Conservation (phyloP, 1,140 invertebrate genomes). For the Linepithema humile region DNA sequence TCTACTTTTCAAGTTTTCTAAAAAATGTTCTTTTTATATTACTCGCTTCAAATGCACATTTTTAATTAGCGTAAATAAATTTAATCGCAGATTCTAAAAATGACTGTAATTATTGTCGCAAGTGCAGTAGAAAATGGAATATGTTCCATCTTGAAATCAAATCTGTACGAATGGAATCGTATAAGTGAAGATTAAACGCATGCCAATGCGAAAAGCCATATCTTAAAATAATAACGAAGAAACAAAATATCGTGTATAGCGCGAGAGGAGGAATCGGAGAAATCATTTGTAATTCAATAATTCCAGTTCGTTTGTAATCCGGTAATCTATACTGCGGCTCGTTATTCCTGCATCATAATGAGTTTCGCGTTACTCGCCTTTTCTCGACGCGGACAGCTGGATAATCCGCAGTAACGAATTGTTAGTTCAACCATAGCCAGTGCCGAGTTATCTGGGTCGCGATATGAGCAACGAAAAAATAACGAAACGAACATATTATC, state of each 20-base stretch:
- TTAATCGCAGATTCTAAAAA: not conserved
- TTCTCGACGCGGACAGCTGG: conserved; percentile 66
- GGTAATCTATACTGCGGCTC: conserved; percentile 76
- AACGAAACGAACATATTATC: conserved; percentile 50
- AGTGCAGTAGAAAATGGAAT: not conserved
- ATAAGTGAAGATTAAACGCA: not conserved
- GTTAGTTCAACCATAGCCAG: conserved; percentile 58
- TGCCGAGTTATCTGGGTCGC: conserved; percentile 52
- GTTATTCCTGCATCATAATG: conserved; percentile 75
- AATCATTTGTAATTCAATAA: conserved; percentile 76
- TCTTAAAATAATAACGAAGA: conserved; percentile 45
- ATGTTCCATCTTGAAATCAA: not conserved
- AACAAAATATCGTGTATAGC: conserved; percentile 11
- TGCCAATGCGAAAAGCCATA: conserved; percentile 1
- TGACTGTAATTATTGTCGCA: not conserved
- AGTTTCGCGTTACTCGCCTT: conserved; percentile 75
- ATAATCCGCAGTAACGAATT: conserved; percentile 69
- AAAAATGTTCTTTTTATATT: not conserved
- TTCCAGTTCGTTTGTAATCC: conserved; percentile 73
- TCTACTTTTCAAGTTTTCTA: not conserved
- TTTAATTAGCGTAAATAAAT: not conserved
- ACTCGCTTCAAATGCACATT: not conserved
- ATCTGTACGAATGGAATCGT: not conserved
- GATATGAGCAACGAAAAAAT: conserved; percentile 58
- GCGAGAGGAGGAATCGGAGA: conserved; percentile 46